Conservation (phyloP, 92 coral and sea anemone species). For the Montipora capitata region DNA sequence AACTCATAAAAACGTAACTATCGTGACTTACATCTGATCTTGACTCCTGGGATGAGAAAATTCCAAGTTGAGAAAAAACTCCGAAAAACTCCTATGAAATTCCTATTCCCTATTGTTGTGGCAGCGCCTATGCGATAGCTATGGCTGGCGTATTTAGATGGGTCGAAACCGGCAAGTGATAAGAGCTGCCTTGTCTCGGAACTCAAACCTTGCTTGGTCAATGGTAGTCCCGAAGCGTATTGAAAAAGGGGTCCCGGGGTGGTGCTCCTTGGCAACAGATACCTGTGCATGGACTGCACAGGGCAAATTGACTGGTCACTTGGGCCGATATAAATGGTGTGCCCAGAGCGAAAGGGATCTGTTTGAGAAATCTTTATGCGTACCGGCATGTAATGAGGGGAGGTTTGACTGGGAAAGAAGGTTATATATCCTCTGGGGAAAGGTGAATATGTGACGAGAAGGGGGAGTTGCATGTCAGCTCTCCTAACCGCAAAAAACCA, state of each 20-base stretch:
- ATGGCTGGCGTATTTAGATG: neutral
- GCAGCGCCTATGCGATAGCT: neutral
- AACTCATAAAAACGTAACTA: too few relatives aligned
- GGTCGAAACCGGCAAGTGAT: neutral
- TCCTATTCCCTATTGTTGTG: neutral
- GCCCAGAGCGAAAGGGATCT: constrained; percentile 54
- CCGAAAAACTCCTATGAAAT: neutral
- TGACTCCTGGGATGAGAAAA: neutral
- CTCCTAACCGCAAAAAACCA: constrained; percentile 51
- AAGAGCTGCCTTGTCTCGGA: constrained; percentile 30
- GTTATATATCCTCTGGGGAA: constrained; percentile 38
- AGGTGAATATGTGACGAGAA: constrained; percentile 24
- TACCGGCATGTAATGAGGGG: constrained; percentile 6
- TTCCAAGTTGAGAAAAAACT: neutral
- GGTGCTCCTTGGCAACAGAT: constrained; percentile 15
- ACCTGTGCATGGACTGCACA: constrained; percentile 24
- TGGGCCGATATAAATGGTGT: constrained; percentile 50
- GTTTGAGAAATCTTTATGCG: constrained; percentile 45
- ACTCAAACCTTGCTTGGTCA: constrained; percentile 23
- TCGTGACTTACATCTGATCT: too few relatives aligned
- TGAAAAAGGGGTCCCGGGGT: neutral
- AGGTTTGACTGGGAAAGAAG: neutral
- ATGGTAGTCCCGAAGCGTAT: constrained; percentile 11
- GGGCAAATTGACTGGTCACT: constrained; percentile 28
- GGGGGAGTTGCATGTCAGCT: constrained; percentile 44